Percentiles rank a stretch among this genome's conserved stretches.
These are phyloP conservation scores for Drosophila leonis DNA, from an alignment of 2,888 invertebrate genomes.

Conservation along the genomic window DNA sequence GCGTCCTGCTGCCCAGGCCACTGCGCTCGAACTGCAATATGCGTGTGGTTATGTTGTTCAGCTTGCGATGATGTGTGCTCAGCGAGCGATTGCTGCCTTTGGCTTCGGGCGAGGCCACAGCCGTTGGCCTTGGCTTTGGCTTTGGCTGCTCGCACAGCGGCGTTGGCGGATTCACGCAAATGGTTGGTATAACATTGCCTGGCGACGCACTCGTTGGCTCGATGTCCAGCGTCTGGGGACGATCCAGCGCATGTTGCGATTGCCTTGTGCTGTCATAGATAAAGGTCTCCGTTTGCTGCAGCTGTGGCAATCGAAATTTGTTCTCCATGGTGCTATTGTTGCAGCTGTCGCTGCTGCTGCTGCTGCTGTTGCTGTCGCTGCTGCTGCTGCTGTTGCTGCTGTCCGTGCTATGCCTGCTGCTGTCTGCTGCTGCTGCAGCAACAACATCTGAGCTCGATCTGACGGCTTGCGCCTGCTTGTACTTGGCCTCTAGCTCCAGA, in stretches of 20 bases:
- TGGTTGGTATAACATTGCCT: conserved; percentile 66
- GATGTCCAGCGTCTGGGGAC: conserved; percentile 50
- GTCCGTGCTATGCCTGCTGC: conserved; percentile 4
- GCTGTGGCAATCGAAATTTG: conserved; percentile 54
- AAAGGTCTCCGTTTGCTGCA: conserved; percentile 79
- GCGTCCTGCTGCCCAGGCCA: not conserved
- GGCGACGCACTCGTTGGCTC: conserved; percentile 20
- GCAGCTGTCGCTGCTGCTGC: not conserved
- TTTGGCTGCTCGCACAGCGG: conserved; percentile 42
- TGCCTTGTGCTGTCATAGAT: conserved; percentile 80
- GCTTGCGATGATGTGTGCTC: conserved; percentile 24
- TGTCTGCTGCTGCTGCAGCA: not conserved
- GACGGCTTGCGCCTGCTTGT: conserved; percentile 32
- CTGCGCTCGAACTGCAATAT: conserved; percentile 53
- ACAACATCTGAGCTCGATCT: conserved; percentile 12
- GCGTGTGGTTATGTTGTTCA: conserved; percentile 48
- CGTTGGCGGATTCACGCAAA: conserved; percentile 83
- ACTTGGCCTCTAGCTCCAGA: conserved; percentile 67
- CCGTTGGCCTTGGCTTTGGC: conserved; percentile 1
- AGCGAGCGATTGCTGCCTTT: conserved; percentile 1
- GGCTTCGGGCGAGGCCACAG: not conserved
- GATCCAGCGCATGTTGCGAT: conserved; percentile 4
- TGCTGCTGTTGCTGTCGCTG: conserved; percentile 8
- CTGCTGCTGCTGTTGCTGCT: not conserved
- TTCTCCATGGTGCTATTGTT: conserved; percentile 26